Conservation (phyloP, 2,888 invertebrate genomes). For the Drosophila hamatofila region DNA sequence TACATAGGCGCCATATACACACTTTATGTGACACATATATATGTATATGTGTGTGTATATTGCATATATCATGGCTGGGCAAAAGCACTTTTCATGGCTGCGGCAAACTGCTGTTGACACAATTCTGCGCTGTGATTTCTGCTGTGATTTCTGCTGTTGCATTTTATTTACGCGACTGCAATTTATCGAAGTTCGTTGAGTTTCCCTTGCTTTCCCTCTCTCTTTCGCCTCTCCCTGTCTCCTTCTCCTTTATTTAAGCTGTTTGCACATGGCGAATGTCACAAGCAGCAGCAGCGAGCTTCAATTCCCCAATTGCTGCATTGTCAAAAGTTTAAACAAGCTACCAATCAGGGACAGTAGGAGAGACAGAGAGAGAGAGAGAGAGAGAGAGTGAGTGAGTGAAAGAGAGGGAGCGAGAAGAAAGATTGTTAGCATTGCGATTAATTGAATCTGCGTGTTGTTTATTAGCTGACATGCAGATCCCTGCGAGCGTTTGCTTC, state of each 20-base stretch:
- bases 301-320: constrained; percentile 37
- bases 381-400: not conserved
- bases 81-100: constrained; percentile 43
- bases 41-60: constrained; percentile 15
- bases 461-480: constrained; percentile 39
- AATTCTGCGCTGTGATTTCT: constrained; percentile 59
- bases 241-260: constrained; percentile 55
- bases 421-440: constrained; percentile 30
- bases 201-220: not conserved
- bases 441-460: constrained; percentile 65
- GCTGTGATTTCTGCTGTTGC: constrained; percentile 55
- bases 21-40: constrained; percentile 3
- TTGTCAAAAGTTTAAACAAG: constrained; percentile 57
- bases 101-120: constrained; percentile 66
- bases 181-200: constrained; percentile 60
- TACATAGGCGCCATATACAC: constrained; percentile 17
- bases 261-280: constrained; percentile 51
- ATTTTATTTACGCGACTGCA: constrained; percentile 69
- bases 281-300: constrained; percentile 31
- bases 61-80: constrained; percentile 32
- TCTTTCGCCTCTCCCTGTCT: not conserved
- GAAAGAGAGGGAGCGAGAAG: not conserved
- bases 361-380: not conserved
- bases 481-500: constrained; percentile 6
- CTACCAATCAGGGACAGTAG: constrained; percentile 33